phyloP scores from a whole-genome alignment of 1,140 invertebrate genomes.

The Diabrotica undecimpunctata region DNA sequence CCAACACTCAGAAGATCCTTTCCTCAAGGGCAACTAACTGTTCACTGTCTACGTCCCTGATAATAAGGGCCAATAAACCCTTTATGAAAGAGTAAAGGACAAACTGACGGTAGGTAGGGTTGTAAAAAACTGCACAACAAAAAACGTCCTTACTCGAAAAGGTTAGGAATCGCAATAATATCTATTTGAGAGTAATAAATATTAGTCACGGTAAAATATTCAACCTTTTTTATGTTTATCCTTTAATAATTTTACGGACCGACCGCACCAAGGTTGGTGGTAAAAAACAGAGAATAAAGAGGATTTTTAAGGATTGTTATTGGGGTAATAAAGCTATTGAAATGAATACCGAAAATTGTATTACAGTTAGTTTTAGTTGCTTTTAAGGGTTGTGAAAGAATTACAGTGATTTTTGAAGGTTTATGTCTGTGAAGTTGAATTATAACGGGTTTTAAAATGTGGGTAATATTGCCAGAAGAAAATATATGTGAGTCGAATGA shows the following conservation, averaged over 20 bases:
- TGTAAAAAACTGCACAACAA: slow-evolving; percentile 20
- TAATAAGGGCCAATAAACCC: slow-evolving; percentile 22
- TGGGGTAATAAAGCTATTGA: not conserved
- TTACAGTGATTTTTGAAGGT: too few relatives aligned
- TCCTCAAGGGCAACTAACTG: too few relatives aligned
- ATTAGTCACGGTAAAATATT: slow-evolving; percentile 12
- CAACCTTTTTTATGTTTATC: slow-evolving; percentile 11
- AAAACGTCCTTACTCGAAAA: slow-evolving; percentile 13
- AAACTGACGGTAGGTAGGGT: slow-evolving; percentile 23
- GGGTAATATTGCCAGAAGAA: too few relatives aligned
- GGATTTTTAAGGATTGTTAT: slow-evolving; percentile 1
- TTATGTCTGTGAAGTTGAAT: too few relatives aligned
- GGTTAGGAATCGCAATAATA: not conserved
- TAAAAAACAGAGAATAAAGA: slow-evolving; percentile 1
- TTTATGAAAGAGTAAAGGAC: slow-evolving; percentile 24
- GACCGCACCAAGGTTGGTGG: slow-evolving; percentile 9
- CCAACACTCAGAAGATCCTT: too few relatives aligned
- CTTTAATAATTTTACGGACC: slow-evolving; percentile 15
- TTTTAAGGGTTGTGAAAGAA: too few relatives aligned
- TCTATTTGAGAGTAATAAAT: slow-evolving; percentile 15
- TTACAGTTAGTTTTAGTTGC: too few relatives aligned
- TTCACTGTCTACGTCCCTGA: too few relatives aligned
- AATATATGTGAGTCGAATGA: too few relatives aligned
- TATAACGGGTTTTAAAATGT: too few relatives aligned
- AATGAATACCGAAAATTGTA: not conserved